Evolutionary conservation across 92 coral and sea anemone genomes (phyloP).

Genomic region (Epizoanthus ramosus): DNA sequence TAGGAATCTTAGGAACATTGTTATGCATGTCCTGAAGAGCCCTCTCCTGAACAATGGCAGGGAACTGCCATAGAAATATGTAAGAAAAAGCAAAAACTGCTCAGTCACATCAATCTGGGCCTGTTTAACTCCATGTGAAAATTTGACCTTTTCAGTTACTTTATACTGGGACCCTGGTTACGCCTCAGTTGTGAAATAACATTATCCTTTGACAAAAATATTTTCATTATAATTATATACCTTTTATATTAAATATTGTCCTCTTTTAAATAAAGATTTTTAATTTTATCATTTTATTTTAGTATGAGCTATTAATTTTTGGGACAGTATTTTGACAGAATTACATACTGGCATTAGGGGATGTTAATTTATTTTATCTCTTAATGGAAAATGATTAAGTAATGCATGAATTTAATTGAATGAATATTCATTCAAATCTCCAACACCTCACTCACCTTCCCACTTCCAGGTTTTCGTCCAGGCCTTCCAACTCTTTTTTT

Average conservation of each 20-base stretch:
- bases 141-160: background rate
- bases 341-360: no score
- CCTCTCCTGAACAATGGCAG: slow-evolving; percentile 16
- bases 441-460: slow-evolving; percentile 16
- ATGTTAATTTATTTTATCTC: no score
- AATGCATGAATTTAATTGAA: no score
- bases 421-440: background rate
- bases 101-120: background rate
- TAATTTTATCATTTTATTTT: no score
- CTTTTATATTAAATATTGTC: no score
- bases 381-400: no score
- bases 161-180: background rate
- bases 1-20: slow-evolving; percentile 11
- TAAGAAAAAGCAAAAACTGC: slow-evolving; percentile 8
- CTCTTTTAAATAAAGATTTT: no score
- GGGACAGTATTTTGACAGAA: no score
- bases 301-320: no score
- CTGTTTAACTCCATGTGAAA: background rate
- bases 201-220: no score
- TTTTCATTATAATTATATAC: no score
- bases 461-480: slow-evolving; percentile 63
- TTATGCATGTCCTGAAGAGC: slow-evolving; percentile 21
- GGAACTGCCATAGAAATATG: slow-evolving; percentile 24
- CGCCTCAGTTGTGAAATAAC: no score
- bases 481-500: slow-evolving; percentile 71